Evolutionary conservation across 2,888 invertebrate species (phyloP).

Genomic region (Deilephila porcellus): DNA sequence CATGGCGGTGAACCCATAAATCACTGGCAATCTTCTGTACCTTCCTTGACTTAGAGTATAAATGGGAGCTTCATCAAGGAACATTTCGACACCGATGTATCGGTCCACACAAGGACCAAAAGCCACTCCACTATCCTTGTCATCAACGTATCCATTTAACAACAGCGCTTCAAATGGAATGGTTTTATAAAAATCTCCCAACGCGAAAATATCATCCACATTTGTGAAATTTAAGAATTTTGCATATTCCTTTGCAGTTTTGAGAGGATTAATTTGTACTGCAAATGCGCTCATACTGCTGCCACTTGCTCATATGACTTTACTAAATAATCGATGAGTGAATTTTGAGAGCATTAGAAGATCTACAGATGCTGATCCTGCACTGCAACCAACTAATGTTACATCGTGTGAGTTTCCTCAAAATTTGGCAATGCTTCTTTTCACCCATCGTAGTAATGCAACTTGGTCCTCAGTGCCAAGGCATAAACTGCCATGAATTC

Average conservation of each 20-base stretch:
- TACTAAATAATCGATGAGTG: constrained; percentile 60
- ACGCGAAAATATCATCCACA: constrained; percentile 50
- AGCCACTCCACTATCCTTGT: constrained; percentile 36
- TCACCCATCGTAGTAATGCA: constrained; percentile 60
- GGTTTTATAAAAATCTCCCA: constrained; percentile 62
- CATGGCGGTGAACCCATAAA: constrained; percentile 52
- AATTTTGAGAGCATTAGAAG: constrained; percentile 59
- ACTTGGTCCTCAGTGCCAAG: constrained; percentile 66
- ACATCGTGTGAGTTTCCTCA: constrained; percentile 68
- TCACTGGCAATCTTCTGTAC: constrained; percentile 28
- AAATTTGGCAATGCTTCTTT: constrained; percentile 61
- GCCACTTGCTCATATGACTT: constrained; percentile 63
- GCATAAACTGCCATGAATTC: constrained; percentile 63
- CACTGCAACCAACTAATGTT: constrained; percentile 61
- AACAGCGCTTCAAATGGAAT: constrained; percentile 47
- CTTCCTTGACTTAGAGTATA: not conserved
- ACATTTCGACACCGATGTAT: constrained; percentile 5
- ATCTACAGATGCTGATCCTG: constrained; percentile 61
- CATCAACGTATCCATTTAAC: constrained; percentile 26
- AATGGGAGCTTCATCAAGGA: constrained; percentile 23
- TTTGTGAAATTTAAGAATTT: constrained; percentile 49
- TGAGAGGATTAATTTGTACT: constrained; percentile 58
- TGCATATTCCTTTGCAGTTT: constrained; percentile 59
- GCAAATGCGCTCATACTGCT: constrained; percentile 48
- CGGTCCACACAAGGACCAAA: constrained; percentile 35